Conservation (phyloP, 2,113 vertebrate species). For the Halichoeres trimaculatus region DNA sequence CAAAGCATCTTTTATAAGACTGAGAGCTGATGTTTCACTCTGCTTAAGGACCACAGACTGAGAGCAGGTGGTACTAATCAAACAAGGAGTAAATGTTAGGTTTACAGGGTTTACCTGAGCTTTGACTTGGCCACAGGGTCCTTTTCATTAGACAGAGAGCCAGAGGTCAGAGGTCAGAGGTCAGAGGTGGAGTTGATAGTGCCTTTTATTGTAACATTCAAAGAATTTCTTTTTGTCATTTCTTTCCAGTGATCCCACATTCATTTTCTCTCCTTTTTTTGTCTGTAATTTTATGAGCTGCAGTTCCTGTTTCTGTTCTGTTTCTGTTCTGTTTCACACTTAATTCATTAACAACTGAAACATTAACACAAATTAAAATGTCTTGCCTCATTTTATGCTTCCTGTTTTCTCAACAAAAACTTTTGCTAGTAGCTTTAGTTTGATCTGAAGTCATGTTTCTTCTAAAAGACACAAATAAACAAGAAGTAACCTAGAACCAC, state of each 20-base stretch:
- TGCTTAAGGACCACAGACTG: constrained; percentile 9
- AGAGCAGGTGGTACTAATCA: constrained; percentile 1
- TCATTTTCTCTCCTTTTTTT: constrained; percentile 14
- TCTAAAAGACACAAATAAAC: not conserved
- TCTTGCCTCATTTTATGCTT: not conserved
- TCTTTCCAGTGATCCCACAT: not conserved
- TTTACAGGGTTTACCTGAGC: constrained; percentile 25
- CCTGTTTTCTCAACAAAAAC: not conserved
- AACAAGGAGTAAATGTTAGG: not conserved
- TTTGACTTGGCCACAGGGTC: constrained; percentile 24
- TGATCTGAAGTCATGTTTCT: not conserved
- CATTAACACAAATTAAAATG: constrained; percentile 29
- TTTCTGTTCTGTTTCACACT: constrained; percentile 33
- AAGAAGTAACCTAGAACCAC: not conserved
- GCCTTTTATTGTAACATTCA: constrained; percentile 68
- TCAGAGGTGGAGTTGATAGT: constrained; percentile 61
- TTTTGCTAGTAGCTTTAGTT: not conserved
- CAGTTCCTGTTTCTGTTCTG: constrained; percentile 29
- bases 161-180: not conserved
- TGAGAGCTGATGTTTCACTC: constrained; percentile 7
- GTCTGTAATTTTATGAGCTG: not conserved
- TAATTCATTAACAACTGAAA: not conserved
- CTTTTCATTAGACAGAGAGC: not conserved
- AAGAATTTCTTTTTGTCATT: constrained; percentile 1
- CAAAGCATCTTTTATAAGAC: constrained; percentile 11